Conservation (phyloP, 2,888 invertebrate species). For the Metopia argyrocephala region DNA sequence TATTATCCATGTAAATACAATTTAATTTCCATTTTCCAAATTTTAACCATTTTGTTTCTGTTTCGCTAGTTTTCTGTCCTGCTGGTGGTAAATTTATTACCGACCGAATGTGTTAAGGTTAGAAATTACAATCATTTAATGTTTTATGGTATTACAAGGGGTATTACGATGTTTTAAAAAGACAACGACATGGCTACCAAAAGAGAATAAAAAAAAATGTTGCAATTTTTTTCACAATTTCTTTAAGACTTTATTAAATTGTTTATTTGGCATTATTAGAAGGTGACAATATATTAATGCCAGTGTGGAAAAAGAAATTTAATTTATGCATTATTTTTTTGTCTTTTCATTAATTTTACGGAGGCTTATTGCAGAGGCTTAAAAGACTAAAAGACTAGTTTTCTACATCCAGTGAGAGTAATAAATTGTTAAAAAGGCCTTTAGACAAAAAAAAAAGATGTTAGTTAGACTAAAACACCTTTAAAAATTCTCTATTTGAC, state of each 20-base stretch:
- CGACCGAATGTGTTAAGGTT: slow-evolving; percentile 56
- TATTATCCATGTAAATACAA: slow-evolving; percentile 54
- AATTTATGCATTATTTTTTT: neutral
- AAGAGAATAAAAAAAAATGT: neutral
- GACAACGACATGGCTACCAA: slow-evolving; percentile 34
- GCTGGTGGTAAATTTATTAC: slow-evolving; percentile 44
- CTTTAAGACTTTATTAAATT: slow-evolving; percentile 11
- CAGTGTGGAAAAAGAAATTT: neutral
- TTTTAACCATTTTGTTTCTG: slow-evolving; percentile 28
- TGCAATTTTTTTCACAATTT: neutral
- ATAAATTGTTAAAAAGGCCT: too few relatives aligned
- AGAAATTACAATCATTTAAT: slow-evolving; percentile 58
- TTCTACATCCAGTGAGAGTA: too few relatives aligned
- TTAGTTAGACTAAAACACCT: too few relatives aligned
- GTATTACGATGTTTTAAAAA: slow-evolving; percentile 42
- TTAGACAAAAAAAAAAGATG: too few relatives aligned
- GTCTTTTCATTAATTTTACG: neutral
- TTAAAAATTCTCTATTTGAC: too few relatives aligned
- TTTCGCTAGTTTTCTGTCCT: neutral
- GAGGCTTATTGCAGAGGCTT: too few relatives aligned
- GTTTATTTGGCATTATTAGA: neutral
- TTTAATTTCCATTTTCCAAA: slow-evolving; percentile 54
- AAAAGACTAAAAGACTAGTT: too few relatives aligned
- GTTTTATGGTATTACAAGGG: slow-evolving; percentile 40
- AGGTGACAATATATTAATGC: neutral